Evolutionary conservation across 1,140 invertebrate species (phyloP), one percentile per base, ranked within the genome.

Genomic region (Cydia amplana): DNA sequence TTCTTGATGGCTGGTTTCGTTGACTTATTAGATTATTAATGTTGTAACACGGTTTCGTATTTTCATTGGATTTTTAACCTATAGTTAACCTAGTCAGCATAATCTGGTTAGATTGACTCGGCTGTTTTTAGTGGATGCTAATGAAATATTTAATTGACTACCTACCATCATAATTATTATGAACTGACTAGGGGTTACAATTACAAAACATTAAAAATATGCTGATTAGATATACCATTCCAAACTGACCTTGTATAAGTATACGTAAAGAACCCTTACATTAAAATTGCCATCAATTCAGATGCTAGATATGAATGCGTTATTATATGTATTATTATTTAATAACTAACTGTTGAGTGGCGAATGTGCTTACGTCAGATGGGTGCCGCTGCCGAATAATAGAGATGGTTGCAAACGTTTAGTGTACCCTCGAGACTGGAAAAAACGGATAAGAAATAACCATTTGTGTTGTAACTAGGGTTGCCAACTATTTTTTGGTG

Each of bases 311-410:
- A 92, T 92, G 89, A 92, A 91, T 92, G 85, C 87, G 85, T 90
- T 92, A 92, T 92, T 89, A 91, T 90, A 91, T 87, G 90, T 83
- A 91, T 92, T 92, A 92, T 90, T 90, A 83, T 90, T 86, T 91
- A 91, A 90, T 88, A 91, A 90, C 87, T 90, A 88, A 88, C 86
- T 85, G 86, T 84, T 84, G 88, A 88, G 83, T 82, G 83, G 70
- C 78, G 82, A 91, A 91, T 89, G 75, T 91, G 89, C 89, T 85
- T 84, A 89, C 89, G 89, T 91, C 89, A 87, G 83, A 78, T 82
- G 84, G 86, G 84, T 83, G 83, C 86, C 81, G 86, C 84, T 83
- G 83, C 86, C 81, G 85, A 88, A 92, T 92, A 92, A 92, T 92
- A 92, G 89, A 92, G 89, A 90, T 87, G 85, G 86, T 85, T 87